Evolutionary conservation across 1,140 invertebrate species (phyloP).

Genomic region (Ridgeia piscesae): DNA sequence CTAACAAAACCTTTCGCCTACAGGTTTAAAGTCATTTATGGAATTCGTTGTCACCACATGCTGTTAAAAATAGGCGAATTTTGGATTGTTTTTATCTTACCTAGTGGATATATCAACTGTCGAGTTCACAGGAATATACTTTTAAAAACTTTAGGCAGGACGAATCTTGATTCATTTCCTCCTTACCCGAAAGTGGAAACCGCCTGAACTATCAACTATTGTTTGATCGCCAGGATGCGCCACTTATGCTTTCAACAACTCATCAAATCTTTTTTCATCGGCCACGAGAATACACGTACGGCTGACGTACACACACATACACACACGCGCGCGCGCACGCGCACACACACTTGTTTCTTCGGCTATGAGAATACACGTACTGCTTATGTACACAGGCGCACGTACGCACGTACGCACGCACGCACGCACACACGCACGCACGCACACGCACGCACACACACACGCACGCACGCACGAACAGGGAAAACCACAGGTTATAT

Average conservation of each 20-base stretch:
- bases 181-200: background rate
- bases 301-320: background rate
- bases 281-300: background rate
- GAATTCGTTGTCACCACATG: background rate
- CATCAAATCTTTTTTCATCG: background rate
- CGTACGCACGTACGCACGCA: constrained; percentile 17
- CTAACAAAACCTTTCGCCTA: background rate
- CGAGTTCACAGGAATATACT: background rate
- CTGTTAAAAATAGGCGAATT: background rate
- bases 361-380: too few relatives aligned
- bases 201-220: background rate
- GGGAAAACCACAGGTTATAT: too few relatives aligned
- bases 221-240: background rate
- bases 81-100: background rate
- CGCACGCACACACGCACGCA: constrained; percentile 11
- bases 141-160: background rate
- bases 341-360: background rate
- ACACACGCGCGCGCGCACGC: background rate
- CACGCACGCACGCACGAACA: too few relatives aligned
- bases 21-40: background rate
- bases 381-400: background rate
- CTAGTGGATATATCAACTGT: background rate
- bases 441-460: constrained; percentile 10
- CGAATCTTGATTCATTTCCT: background rate
- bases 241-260: background rate